Conservation (phyloP, 2,113 vertebrate genomes). For the Sinocyclocheilus maitianheensis region DNA sequence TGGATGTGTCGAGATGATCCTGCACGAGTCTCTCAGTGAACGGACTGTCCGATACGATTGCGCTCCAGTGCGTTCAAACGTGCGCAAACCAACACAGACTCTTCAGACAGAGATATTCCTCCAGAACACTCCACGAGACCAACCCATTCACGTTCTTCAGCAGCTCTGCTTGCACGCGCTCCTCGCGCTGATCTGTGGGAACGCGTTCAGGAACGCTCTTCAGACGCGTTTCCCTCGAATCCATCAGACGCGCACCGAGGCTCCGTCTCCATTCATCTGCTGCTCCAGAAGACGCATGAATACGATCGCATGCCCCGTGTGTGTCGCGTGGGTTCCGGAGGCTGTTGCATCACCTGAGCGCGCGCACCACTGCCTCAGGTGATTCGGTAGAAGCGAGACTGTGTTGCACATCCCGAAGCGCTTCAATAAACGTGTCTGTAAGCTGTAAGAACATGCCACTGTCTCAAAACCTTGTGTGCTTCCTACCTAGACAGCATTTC, state of each 20-base stretch:
- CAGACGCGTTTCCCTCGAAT: no score
- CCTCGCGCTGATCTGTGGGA: neutral
- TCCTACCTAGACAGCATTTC: neutral
- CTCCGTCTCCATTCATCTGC: neutral
- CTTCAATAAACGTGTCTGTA: neutral
- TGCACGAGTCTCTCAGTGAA: neutral
- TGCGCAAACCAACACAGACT: neutral
- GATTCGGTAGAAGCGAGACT: neutral
- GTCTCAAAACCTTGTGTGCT: neutral
- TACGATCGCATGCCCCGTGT: neutral
- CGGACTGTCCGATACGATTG: neutral
- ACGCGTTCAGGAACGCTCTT: neutral
- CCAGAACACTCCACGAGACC: neutral
- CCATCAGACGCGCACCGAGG: neutral
- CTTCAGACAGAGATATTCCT: neutral
- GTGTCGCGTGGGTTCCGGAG: neutral
- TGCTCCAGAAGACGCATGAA: neutral
- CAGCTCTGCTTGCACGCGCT: neutral
- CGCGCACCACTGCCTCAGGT: slow-evolving; percentile 23
- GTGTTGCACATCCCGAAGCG: neutral
- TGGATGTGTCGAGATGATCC: neutral
- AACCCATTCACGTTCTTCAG: neutral
- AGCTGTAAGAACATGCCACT: neutral
- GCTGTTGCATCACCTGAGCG: slow-evolving; percentile 41
- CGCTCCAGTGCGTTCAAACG: neutral